phyloP scores from a whole-genome alignment of 2,113 vertebrate genomes.

The Ibidorhyncha struthersii region DNA sequence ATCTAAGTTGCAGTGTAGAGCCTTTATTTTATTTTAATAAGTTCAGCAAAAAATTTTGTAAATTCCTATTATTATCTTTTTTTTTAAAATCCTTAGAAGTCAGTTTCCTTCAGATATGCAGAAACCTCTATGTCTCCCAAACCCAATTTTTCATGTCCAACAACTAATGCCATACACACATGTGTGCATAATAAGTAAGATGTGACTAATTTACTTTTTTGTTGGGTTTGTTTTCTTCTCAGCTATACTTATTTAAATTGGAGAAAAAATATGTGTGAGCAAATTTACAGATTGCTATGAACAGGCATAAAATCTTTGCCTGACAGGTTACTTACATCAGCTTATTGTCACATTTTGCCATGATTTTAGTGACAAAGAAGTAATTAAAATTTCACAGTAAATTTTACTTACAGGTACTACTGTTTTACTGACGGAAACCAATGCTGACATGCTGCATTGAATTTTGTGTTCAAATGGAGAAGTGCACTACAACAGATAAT shows the following conservation, averaged over 20 bases:
- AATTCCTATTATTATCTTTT: background rate
- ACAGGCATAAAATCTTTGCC: background rate
- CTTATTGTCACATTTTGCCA: background rate
- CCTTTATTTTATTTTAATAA: background rate
- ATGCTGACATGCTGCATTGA: background rate
- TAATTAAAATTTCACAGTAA: background rate
- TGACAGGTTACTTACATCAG: background rate
- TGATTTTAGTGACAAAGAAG: background rate
- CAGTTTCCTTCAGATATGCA: background rate
- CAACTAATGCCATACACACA: background rate
- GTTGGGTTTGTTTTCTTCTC: background rate
- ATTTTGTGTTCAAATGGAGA: background rate
- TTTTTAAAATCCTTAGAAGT: background rate
- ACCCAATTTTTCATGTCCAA: background rate
- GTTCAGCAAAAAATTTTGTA: background rate
- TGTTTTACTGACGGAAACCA: background rate
- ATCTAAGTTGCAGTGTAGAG: background rate
- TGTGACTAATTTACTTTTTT: background rate
- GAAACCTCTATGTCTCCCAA: background rate
- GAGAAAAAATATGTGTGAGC: background rate
- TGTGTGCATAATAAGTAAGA: background rate
- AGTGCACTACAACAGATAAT: background rate
- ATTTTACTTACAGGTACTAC: background rate
- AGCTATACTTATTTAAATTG: background rate
- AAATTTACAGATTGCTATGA: background rate